Evolutionary conservation across 2,113 vertebrate genomes (phyloP).

Genomic region (Nerophis ophidion): DNA sequence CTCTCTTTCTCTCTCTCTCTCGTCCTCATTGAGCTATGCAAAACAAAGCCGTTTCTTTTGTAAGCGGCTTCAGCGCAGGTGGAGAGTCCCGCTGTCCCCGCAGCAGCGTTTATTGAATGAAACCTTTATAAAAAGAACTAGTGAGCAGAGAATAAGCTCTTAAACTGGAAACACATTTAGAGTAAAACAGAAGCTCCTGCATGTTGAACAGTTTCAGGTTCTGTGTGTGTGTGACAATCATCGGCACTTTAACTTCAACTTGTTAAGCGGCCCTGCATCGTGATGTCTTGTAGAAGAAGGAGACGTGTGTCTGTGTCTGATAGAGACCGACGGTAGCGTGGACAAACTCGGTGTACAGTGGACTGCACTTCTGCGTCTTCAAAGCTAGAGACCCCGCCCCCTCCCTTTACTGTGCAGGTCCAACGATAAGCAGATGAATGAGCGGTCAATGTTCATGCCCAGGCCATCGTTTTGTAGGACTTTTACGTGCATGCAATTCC

Average conservation of each 20-base stretch:
- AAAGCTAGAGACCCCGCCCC: background rate
- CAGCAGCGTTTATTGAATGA: conserved; percentile 18
- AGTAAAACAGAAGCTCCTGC: conserved; percentile 18
- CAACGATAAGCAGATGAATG: background rate
- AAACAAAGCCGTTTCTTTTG: conserved; percentile 15
- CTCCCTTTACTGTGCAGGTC: conserved; percentile 1
- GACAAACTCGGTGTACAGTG: too few relatives aligned
- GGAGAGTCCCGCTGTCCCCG: conserved; percentile 12
- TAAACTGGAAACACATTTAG: conserved; percentile 36
- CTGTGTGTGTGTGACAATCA: too few relatives aligned
- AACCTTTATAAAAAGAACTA: conserved; percentile 25
- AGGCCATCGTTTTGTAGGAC: conserved; percentile 48
- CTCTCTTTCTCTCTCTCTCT: conserved; percentile 17
- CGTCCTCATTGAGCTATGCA: conserved; percentile 44
- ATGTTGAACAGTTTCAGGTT: too few relatives aligned
- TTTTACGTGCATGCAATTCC: conserved; percentile 55
- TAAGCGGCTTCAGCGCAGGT: background rate
- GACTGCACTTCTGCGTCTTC: too few relatives aligned
- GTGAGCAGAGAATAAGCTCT: conserved; percentile 27
- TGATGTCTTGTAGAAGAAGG: too few relatives aligned
- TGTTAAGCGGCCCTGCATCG: too few relatives aligned
- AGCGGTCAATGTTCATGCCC: background rate
- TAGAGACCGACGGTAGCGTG: too few relatives aligned
- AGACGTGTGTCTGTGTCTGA: too few relatives aligned
- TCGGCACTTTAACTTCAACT: too few relatives aligned